These are phyloP conservation scores for Acheta domesticus DNA, from an alignment of 2,888 invertebrate genomes.

Conservation along the genomic window DNA sequence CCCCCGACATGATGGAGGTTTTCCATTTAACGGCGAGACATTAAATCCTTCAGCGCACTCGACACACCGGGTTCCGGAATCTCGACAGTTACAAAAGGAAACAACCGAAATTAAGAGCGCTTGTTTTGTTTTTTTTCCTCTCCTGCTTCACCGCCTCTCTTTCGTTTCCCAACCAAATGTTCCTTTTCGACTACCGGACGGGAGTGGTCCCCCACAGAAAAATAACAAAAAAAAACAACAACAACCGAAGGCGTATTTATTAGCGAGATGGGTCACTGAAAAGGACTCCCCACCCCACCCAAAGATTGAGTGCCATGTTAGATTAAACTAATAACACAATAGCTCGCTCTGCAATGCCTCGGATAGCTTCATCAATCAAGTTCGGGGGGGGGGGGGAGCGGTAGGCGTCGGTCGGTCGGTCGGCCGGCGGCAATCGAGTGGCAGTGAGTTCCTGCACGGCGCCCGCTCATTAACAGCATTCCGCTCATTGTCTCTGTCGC, in stretches of 20 bases:
- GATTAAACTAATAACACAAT: slow-evolving; percentile 18
- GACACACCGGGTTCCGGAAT: slow-evolving; percentile 5
- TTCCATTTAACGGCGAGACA: slow-evolving; percentile 3
- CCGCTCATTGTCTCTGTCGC: neutral
- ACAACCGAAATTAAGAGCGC: slow-evolving; percentile 18
- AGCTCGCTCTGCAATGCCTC: slow-evolving; percentile 5
- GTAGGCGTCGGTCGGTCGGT: neutral
- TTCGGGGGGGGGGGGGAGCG: neutral
- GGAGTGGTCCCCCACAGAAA: neutral
- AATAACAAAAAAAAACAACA: neutral
- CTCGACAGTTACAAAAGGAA: neutral
- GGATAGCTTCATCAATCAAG: slow-evolving; percentile 26
- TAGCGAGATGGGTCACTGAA: slow-evolving; percentile 18
- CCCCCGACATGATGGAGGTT: neutral
- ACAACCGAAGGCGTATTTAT: neutral
- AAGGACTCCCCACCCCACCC: neutral
- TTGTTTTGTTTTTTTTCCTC: neutral
- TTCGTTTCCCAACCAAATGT: neutral
- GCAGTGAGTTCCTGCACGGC: neutral
- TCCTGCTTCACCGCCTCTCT: neutral
- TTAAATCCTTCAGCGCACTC: neutral
- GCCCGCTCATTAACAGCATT: neutral
- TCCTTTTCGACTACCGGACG: neutral
- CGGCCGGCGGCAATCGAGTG: neutral
- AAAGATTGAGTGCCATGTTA: neutral